Evolutionary conservation across 92 coral and sea anemone species (phyloP), one percentile per base, ranked within the genome.

Genomic region (Paramuricea clavata): DNA sequence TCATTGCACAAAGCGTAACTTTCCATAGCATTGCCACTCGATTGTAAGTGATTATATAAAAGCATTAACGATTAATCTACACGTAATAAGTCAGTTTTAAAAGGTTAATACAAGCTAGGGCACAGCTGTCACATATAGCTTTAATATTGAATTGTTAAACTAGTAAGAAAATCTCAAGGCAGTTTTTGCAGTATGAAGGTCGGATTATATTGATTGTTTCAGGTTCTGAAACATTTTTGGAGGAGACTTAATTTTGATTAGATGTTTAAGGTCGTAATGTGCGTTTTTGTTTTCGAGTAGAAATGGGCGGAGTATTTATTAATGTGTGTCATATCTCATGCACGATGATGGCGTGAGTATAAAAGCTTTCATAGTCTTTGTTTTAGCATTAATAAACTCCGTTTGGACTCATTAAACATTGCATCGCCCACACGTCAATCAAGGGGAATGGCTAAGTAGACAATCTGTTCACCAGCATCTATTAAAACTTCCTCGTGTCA

Each of bases 361-460:
- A 76, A 49, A 76, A 76, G 82, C 82, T 76, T 76, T 76, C 82
- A 54, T 39, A 26, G 35, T 33, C 82, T 76, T 76, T 76, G 82
- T 76, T 76, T 76, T 76, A 49, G 44, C 68, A 49, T 76, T 76
- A 76, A 76, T 76, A 76, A 76, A 76, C 82, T 76, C 11, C 34
- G 26, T 76, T 28, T 56, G 28, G 35, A 49, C 82, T 76, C 82
- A 49, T 76, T 52, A 76, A 76, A 76, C 82, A 76, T 49, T 52
- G 60, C 82, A 42, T 50, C 23, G 30, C 28, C 41, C 69, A 76
- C 22, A 49, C 32, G 82, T 76, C 82, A 76, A 76, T 76, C 82
- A 76, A 49, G 44, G 13, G 68, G 62, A 76, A 76, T 28, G 62
- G 67, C 67, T 76, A 49, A 76, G 67, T 76, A 60, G 62, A 76